phyloP scores from a whole-genome alignment of 2,113 vertebrate genomes.

The Python bivittatus region DNA sequence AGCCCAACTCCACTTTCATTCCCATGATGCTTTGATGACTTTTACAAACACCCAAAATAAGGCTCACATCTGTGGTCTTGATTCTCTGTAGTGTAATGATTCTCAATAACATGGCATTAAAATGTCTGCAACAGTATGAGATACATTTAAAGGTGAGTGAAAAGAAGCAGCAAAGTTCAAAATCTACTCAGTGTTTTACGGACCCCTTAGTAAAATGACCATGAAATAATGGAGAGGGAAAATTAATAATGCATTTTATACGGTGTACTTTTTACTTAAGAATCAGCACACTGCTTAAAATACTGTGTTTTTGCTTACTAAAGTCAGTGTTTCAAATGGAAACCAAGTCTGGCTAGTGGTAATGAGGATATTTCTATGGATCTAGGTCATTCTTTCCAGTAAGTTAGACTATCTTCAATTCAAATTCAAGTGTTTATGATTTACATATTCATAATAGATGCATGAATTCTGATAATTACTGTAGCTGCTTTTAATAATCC shows the following conservation, averaged over 20 bases:
- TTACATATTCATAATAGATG: slow-evolving; percentile 47
- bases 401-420: slow-evolving; percentile 25
- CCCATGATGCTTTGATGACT: background rate
- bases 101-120: background rate
- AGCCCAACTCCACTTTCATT: background rate
- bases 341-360: slow-evolving; percentile 34
- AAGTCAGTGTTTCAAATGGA: slow-evolving; percentile 45
- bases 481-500: slow-evolving; percentile 44
- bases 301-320: slow-evolving; percentile 36
- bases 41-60: background rate
- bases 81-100: background rate
- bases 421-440: background rate
- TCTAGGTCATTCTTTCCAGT: slow-evolving; percentile 48
- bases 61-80: background rate
- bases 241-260: slow-evolving; percentile 35
- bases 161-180: background rate
- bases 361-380: slow-evolving; percentile 44
- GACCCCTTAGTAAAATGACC: slow-evolving; percentile 5
- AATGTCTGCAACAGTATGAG: slow-evolving; percentile 5
- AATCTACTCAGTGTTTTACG: slow-evolving; percentile 21
- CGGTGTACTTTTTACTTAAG: background rate
- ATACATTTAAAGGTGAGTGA: background rate
- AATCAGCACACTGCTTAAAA: slow-evolving; percentile 18
- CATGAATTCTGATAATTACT: slow-evolving; percentile 36
- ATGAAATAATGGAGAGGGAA: slow-evolving; percentile 8